Conservation (phyloP, 2,797 vertebrate species). For the Gouania willdenowi region DNA sequence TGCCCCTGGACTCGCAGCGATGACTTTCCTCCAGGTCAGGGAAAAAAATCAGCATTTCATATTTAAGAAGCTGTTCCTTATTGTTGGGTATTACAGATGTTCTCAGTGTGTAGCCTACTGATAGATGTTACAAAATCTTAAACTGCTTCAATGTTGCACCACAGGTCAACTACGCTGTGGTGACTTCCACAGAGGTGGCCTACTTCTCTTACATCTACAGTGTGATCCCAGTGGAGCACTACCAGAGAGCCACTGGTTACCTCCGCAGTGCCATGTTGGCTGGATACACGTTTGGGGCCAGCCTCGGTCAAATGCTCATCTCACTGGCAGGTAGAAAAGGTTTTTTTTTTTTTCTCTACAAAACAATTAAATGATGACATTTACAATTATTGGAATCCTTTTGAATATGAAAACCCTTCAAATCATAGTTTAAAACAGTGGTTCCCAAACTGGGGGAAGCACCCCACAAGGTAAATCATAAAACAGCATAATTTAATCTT, state of each 20-base stretch:
- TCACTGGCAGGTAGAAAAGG: slow-evolving; percentile 57
- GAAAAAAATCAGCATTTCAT: too few relatives aligned
- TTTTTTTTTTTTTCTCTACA: neutral
- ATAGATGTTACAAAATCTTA: neutral
- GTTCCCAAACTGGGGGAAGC: too few relatives aligned
- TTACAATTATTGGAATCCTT: too few relatives aligned
- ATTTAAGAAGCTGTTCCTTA: too few relatives aligned
- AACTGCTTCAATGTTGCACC: neutral
- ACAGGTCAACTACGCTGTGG: slow-evolving; percentile 70
- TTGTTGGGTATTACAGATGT: too few relatives aligned
- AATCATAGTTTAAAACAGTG: too few relatives aligned
- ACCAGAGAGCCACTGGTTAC: slow-evolving; percentile 72
- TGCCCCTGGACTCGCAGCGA: slow-evolving; percentile 54
- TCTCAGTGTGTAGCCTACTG: too few relatives aligned
- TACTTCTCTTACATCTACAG: slow-evolving; percentile 80
- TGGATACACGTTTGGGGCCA: slow-evolving; percentile 69
- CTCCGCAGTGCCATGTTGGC: slow-evolving; percentile 69
- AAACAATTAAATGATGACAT: too few relatives aligned
- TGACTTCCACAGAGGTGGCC: slow-evolving; percentile 74
- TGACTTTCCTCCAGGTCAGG: slow-evolving; percentile 68
- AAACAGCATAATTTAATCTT: too few relatives aligned
- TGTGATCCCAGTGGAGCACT: slow-evolving; percentile 64
- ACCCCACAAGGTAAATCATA: too few relatives aligned
- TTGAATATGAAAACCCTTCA: too few relatives aligned
- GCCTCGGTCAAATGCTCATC: slow-evolving; percentile 71